Base-by-base conservation (phyloP, 92 coral and sea anemone species). In the Palythoa caribaeorum region DNA sequence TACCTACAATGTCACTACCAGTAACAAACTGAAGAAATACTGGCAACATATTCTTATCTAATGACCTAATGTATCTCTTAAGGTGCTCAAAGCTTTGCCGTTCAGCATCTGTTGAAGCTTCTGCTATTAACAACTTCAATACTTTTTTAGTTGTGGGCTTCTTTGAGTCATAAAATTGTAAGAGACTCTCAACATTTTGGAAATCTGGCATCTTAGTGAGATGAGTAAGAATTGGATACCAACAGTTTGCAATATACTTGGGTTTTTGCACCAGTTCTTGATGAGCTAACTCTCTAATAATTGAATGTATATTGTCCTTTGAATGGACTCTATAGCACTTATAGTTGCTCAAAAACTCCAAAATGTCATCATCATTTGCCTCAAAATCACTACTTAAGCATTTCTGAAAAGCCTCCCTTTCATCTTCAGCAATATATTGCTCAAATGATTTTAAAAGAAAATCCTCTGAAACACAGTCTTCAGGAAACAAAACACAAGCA, bases 201-300 rank as follows among this genome's bases (percentile, higher is more conserved):
- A 69, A 69, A 69, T 69, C 40, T 9, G 73, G 73, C 38, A 69
- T 69, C 73, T 69, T 69, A 69, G 73, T 36, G 40, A 69, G 73
- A 69, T 36, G 40, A 21, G 38, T 74, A 36, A 85, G 72, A 74
- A 85, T 85, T 13, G 89, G 89, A 37, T 78, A 65, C 89, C 89
- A 85, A 40, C 83, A 85, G 77, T 85, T 85, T 21, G 77, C 62
- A 15, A 73, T 40, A 51, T 86, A 86, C 21, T 73, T 53, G 15
- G 89, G 89, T 55, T 86, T 86, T 40, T 86, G 89, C 51, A 86
- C 71, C 2, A 86, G 66, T 60, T 86, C 89, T 60, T 86, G 89
- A 57, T 86, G 89, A 35, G 83, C 89, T 59, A 86, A 50, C 71
- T 86, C 83, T 17, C 69, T 59, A 38, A 86, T 35, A 74, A 86